Conservation (phyloP, 2,113 vertebrate genomes). For the Siphamia tubifer region DNA sequence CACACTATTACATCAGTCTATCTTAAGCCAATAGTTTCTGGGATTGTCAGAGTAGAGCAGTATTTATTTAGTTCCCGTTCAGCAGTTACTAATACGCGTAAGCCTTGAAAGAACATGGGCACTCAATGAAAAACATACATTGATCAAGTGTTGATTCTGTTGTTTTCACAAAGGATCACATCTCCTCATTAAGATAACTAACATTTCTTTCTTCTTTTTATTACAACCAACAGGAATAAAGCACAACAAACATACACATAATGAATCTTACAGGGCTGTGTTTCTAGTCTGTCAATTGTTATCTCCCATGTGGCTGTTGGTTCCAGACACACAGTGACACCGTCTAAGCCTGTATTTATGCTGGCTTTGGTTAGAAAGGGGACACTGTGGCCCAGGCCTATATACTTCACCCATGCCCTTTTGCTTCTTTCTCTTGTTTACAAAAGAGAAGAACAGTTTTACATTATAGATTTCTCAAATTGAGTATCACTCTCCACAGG, state of each 20-base stretch:
- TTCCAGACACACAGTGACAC: slow-evolving; percentile 56
- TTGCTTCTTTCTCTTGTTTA: not conserved
- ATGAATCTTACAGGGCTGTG: slow-evolving; percentile 28
- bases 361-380: slow-evolving; percentile 28
- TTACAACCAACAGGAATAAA: slow-evolving; percentile 13
- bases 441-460: not conserved
- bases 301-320: slow-evolving; percentile 43
- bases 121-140: not conserved
- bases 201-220: slow-evolving; percentile 13
- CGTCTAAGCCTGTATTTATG: slow-evolving; percentile 43
- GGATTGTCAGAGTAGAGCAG: not conserved
- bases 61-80: slow-evolving; percentile 20
- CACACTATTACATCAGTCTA: slow-evolving; percentile 15
- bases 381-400: not conserved
- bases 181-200: slow-evolving; percentile 45
- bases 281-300: slow-evolving; percentile 44
- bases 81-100: slow-evolving; percentile 5
- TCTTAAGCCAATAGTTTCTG: not conserved
- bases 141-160: slow-evolving; percentile 26
- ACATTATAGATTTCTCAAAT: not conserved
- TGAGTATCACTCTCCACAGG: not conserved
- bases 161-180: slow-evolving; percentile 13
- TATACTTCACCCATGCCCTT: not conserved
- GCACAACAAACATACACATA: slow-evolving; percentile 44
- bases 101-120: slow-evolving; percentile 8